Evolutionary conservation across 1,140 invertebrate species (phyloP), one percentile per base, ranked within the genome.

Genomic region (Pomacea maculata): DNA sequence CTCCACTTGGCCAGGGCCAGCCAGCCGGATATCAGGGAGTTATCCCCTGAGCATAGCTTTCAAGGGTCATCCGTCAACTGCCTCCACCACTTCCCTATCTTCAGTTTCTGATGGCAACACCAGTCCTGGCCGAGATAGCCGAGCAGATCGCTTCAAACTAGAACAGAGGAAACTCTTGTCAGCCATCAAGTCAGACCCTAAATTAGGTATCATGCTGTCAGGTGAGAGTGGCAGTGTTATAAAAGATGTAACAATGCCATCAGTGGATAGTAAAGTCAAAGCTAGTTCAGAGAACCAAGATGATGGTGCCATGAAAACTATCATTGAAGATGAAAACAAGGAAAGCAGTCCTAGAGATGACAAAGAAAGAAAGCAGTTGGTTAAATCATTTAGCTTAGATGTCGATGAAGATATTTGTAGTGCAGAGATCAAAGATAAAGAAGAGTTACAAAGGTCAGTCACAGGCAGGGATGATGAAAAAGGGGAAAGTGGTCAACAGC

Each of bases 141-240:
- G 82, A 19, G 79, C 82, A 57, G 79, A 83, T 55, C 75, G 71
- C 17, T 83, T 81, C 68, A 75, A 64, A 52, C 70, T 79, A 57
- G 79, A 83, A 63, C 82, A 83, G 80, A 83, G 82, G 74, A 83
- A 81, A 63, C 80, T 83, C 19, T 76, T 83, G 14, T 80, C 71
- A n/a, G 82, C 82, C 34, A 83, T 83, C 63, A 83, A 81, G 67
- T 81, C 82, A 7, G 80, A 81, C 70, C 29, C 79, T 15, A 81
- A 79, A 65, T 65, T 81, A 29, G 79, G 82, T 19, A 78, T 78
- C n/a, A 65, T 61, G 57, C 57, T 61, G 57, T 61, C 57, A 61
- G 57, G 11, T 17, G 57, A 61, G 57, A 61, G 57, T 61, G 57
- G 57, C 11, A 61, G 57, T 61, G 57, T 8, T 17, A 61, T 61